phyloP scores from a whole-genome alignment of 2,888 invertebrate genomes.

The Pterostichus niger region DNA sequence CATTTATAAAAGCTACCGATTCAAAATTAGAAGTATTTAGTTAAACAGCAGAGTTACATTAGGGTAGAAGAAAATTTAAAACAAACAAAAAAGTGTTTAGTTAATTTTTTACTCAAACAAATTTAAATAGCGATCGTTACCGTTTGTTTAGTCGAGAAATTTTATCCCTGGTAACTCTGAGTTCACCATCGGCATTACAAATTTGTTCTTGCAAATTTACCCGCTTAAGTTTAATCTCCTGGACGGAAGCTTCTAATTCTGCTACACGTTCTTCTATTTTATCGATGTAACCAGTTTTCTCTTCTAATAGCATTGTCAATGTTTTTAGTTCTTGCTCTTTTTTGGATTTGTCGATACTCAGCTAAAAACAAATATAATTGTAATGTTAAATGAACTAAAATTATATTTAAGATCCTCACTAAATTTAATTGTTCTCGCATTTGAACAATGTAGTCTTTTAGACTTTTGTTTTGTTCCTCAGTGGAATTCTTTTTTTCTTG shows the following conservation, averaged over 20 bases:
- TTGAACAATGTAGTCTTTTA: constrained; percentile 53
- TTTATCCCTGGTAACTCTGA: constrained; percentile 53
- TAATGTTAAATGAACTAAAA: no score
- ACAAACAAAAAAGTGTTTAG: constrained; percentile 21
- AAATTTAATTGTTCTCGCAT: constrained; percentile 45
- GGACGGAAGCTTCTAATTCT: constrained; percentile 30
- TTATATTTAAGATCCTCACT: constrained; percentile 5
- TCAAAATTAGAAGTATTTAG: constrained; percentile 15
- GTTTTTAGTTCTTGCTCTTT: constrained; percentile 42
- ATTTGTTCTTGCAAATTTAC: constrained; percentile 53
- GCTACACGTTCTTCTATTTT: constrained; percentile 38
- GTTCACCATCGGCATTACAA: constrained; percentile 41
- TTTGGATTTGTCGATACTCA: constrained; percentile 30
- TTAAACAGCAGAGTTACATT: constrained; percentile 53
- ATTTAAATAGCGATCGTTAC: constrained; percentile 24
- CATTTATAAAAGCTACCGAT: neutral
- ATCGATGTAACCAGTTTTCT: constrained; percentile 45
- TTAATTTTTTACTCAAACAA: constrained; percentile 2
- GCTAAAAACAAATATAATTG: constrained; percentile 7
- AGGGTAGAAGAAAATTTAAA: constrained; percentile 9
- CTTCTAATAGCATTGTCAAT: constrained; percentile 26
- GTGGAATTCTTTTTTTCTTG: constrained; percentile 29
- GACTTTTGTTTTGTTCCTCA: constrained; percentile 39
- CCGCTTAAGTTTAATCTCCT: constrained; percentile 39
- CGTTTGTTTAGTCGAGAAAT: constrained; percentile 41